phyloP scores from a whole-genome alignment of 2,113 vertebrate genomes.

The Percopsis transmontana region DNA sequence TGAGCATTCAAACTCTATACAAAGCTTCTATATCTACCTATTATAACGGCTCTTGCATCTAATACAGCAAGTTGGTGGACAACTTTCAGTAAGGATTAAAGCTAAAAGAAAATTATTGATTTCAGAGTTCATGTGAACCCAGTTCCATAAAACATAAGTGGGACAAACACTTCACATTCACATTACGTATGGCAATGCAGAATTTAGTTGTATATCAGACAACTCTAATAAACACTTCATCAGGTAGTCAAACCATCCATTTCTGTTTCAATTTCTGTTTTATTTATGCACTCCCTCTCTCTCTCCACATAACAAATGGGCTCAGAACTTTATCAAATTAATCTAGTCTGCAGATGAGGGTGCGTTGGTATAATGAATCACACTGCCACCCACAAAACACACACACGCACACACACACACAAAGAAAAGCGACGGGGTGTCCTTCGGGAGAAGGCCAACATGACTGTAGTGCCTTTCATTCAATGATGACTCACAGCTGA shows the following conservation, averaged over 20 bases:
- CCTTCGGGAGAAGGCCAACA: conserved; percentile 47
- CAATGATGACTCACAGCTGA: conserved; percentile 46
- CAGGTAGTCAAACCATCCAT: conserved; percentile 12
- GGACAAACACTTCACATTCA: conserved; percentile 24
- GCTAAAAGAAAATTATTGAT: neutral
- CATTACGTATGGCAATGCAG: conserved; percentile 18
- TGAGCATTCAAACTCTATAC: neutral
- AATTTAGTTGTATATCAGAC: conserved; percentile 15
- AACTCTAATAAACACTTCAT: conserved; percentile 54
- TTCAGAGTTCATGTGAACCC: neutral
- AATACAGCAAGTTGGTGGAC: neutral
- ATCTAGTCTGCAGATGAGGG: conserved; percentile 49
- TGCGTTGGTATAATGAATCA: conserved; percentile 55
- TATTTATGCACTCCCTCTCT: conserved; percentile 4
- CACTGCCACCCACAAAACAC: conserved; percentile 40
- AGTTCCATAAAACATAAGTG: conserved; percentile 7
- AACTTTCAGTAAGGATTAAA: neutral
- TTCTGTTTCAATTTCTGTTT: conserved; percentile 26
- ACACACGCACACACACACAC: neutral
- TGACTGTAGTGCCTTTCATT: conserved; percentile 22
- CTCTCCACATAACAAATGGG: conserved; percentile 45
- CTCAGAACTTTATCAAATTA: conserved; percentile 45
- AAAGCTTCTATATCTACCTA: neutral
- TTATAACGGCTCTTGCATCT: neutral
- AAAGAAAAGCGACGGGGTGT: conserved; percentile 42